These are phyloP conservation scores for Mythimna impura DNA, from an alignment of 2,888 invertebrate species.

Conservation along the genomic window DNA sequence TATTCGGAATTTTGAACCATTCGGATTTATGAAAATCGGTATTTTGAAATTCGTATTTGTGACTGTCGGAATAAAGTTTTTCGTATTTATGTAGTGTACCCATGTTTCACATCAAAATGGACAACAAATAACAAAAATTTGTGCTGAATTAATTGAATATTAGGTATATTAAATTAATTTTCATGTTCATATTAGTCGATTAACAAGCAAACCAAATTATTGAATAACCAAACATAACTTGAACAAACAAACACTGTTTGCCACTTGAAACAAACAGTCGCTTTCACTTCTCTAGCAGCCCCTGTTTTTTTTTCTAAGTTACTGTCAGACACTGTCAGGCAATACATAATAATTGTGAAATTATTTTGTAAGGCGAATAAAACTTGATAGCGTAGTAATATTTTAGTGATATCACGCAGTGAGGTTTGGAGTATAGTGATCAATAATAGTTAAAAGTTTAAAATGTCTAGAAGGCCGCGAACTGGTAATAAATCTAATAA, in stretches of 20 bases:
- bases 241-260: too few species aligned
- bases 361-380: slow-evolving; percentile 43
- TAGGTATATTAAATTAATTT: too few species aligned
- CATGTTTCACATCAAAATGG: too few species aligned
- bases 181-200: neutral
- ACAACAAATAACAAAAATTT: too few species aligned
- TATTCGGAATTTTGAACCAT: too few species aligned
- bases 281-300: neutral
- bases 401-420: slow-evolving; percentile 26
- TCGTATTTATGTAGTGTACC: too few species aligned
- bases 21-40: too few species aligned
- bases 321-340: slow-evolving; percentile 27
- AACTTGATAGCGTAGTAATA: slow-evolving; percentile 28
- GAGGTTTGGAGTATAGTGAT: slow-evolving; percentile 28
- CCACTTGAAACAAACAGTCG: neutral
- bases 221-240: too few species aligned
- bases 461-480: slow-evolving; percentile 81
- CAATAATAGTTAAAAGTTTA: slow-evolving; percentile 45
- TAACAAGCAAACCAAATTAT: neutral
- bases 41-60: too few species aligned
- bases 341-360: slow-evolving; percentile 33
- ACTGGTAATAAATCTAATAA: slow-evolving; percentile 82
- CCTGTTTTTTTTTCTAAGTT: too few species aligned
- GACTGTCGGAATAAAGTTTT: too few species aligned
- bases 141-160: too few species aligned